Percentiles rank a stretch among this genome's conserved stretches.
phyloP scores from a whole-genome alignment of 2,113 vertebrate species.

The Tamias sibiricus region DNA sequence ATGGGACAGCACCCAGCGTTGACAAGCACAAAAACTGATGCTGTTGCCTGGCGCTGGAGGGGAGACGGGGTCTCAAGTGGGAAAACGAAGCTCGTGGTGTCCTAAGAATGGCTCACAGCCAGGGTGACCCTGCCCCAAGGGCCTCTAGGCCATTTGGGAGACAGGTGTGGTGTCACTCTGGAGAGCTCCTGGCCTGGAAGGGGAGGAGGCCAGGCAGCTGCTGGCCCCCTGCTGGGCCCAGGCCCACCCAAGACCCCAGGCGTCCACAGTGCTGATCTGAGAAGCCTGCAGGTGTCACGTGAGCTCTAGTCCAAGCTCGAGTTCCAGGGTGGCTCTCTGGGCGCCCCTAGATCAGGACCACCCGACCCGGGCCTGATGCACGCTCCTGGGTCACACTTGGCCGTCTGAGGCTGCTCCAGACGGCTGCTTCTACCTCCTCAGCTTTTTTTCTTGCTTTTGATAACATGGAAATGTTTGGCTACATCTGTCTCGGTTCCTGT shows the following conservation, averaged over 20 bases:
- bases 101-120: neutral
- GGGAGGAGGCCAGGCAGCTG: neutral
- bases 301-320: neutral
- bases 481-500: too few relatives aligned
- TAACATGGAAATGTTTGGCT: neutral
- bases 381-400: neutral
- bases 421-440: too few relatives aligned
- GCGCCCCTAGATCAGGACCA: neutral
- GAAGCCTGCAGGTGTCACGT: neutral
- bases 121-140: neutral
- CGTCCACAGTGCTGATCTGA: accelerated
- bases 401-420: neutral
- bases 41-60: neutral
- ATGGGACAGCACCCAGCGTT: neutral
- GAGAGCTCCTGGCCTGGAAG: neutral
- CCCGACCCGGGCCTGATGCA: neutral
- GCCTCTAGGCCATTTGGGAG: neutral
- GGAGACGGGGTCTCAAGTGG: neutral
- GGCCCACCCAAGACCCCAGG: neutral
- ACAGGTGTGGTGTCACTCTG: neutral
- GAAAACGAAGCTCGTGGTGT: neutral
- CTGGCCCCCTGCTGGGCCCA: neutral
- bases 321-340: neutral
- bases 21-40: too few relatives aligned
- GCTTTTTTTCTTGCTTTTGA: neutral